A percentile compares a stretch with the other conserved stretches of the same genome.
These are phyloP conservation scores for Cecropterus lyciades DNA, from an alignment of 1,140 invertebrate species.

Conservation along the genomic window DNA sequence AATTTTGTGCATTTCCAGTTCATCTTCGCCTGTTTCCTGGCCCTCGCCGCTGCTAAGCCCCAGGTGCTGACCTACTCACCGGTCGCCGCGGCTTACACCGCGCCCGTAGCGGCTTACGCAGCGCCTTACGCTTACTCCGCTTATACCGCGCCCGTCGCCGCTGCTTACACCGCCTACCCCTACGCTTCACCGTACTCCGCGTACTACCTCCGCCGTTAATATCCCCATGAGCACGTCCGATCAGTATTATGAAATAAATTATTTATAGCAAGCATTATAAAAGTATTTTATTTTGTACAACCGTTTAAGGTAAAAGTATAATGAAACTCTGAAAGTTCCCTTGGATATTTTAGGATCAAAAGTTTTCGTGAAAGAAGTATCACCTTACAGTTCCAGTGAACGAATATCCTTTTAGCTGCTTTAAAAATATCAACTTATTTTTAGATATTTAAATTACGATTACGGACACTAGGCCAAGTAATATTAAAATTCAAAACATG, in stretches of 20 bases:
- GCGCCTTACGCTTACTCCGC: constrained; percentile 63
- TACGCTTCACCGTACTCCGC: constrained; percentile 49
- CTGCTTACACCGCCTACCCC: constrained; percentile 44
- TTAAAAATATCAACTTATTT: no score
- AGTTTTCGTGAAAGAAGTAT: no score
- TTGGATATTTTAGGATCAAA: no score
- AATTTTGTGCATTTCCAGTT: constrained; percentile 60
- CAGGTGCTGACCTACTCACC: constrained; percentile 44
- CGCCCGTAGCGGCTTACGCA: constrained; percentile 69
- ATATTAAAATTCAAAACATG: no score
- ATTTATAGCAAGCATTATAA: constrained; percentile 20
- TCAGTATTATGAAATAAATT: constrained; percentile 21
- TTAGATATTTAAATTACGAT: no score
- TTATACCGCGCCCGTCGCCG: constrained; percentile 55
- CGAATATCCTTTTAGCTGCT: no score
- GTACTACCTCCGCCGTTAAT: constrained; percentile 45
- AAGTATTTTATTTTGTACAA: background rate
- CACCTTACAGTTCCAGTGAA: no score
- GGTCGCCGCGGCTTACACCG: constrained; percentile 62
- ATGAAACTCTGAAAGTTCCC: no score
- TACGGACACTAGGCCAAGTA: no score
- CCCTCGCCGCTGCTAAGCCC: constrained; percentile 52
- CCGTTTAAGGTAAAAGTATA: no score
- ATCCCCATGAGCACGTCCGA: background rate
- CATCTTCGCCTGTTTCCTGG: constrained; percentile 65